Base-by-base conservation (phyloP, 2,113 vertebrate species). In the Serinus canaria region DNA sequence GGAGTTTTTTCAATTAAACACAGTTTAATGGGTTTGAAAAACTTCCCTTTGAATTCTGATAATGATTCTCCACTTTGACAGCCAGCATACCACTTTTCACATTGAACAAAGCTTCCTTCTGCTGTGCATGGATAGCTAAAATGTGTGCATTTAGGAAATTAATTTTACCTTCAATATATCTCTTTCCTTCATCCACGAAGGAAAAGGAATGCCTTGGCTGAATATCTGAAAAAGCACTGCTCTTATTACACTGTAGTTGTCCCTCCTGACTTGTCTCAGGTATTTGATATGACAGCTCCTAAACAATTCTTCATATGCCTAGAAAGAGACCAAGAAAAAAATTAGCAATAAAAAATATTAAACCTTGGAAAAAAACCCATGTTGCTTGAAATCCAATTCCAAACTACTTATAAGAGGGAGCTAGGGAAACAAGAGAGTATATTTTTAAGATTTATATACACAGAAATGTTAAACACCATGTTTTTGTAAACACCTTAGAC, bases 141-240 rank as follows among this genome's bases (percentile, higher is more conserved):
- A 75, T 12, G 11, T 9, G 7, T 52, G 66, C 15, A 67, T 47
- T 95, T 87, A 75, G 41, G 28, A 85, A 37, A 55, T 39, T 0
- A 56, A 47, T 83, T 77, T 21, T 97, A 98, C 98, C 98, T 98
- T 98, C 52, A 98, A 78, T 39, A 98, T 97, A 92, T 98, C 98
- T 83, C 96, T 98, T 59, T 98, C 98, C 80, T 97, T 98, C 98
- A 98, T 98, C 98, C 98, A 98, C 1, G 92, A 97, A 27, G 98
- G 98, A 79, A 98, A 97, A 83, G 95, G 94, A 81, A 98, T 97
- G 76, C 98, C 98, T 84, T 98, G 98, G 92, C 92, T 98, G 95
- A 98, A 98, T 82, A 98, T 93, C 90, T 98, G 98, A 91, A 98
- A 98, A 47, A 98, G 62, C 56, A 98, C 97, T 0, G 98, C 98